Conservation (phyloP, 2,888 invertebrate genomes). For the Lampropteryx suffumata region DNA sequence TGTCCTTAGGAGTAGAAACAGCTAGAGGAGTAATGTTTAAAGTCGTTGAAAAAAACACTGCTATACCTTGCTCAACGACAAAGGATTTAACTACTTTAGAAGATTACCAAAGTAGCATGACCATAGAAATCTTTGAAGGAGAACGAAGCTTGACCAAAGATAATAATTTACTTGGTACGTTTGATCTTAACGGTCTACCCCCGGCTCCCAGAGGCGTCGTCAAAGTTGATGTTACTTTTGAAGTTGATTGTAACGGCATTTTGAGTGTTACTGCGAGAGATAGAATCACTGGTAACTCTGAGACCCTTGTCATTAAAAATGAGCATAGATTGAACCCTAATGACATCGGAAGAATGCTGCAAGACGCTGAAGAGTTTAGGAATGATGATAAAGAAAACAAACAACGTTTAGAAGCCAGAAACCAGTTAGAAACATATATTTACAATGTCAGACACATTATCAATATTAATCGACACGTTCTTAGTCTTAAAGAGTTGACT, state of each 20-base stretch:
- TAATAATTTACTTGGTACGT: slow-evolving; percentile 61
- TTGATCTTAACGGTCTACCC: slow-evolving; percentile 59
- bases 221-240: slow-evolving; percentile 63
- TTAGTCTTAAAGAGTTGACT: slow-evolving; percentile 40
- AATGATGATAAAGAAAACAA: slow-evolving; percentile 60
- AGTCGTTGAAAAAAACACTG: slow-evolving; percentile 61
- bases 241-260: slow-evolving; percentile 58
- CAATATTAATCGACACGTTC: slow-evolving; percentile 23
- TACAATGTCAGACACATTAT: slow-evolving; percentile 55
- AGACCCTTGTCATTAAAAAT: slow-evolving; percentile 53
- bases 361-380: slow-evolving; percentile 51
- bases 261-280: slow-evolving; percentile 60
- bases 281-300: slow-evolving; percentile 50
- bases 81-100: slow-evolving; percentile 64
- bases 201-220: slow-evolving; percentile 63
- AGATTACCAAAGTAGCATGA: slow-evolving; percentile 64
- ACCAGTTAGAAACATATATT: slow-evolving; percentile 62
- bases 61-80: slow-evolving; percentile 58
- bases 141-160: slow-evolving; percentile 62
- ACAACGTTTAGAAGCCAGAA: slow-evolving; percentile 55
- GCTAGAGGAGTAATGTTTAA: slow-evolving; percentile 64
- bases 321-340: slow-evolving; percentile 50
- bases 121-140: slow-evolving; percentile 68
- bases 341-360: slow-evolving; percentile 58
- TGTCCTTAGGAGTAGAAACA: slow-evolving; percentile 65